A percentile compares a stretch with the other conserved stretches of the same genome.
Evolutionary conservation across 2,888 invertebrate genomes (phyloP).

Genomic region (Caradrina clavipalpis): DNA sequence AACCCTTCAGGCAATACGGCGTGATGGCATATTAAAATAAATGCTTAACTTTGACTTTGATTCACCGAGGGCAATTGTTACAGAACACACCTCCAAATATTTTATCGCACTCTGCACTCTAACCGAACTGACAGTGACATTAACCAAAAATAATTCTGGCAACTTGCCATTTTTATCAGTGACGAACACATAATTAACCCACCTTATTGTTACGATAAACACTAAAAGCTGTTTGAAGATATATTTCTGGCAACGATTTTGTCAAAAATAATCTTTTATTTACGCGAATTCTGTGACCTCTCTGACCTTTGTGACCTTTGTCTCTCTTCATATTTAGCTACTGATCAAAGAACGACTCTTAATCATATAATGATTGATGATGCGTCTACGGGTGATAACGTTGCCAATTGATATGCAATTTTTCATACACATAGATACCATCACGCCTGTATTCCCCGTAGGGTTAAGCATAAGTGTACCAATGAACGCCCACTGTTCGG

Average conservation of each 20-base stretch:
- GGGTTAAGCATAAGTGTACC: no score
- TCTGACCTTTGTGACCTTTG: neutral
- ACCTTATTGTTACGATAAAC: conserved; percentile 25
- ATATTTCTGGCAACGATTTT: conserved; percentile 15
- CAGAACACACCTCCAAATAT: no score
- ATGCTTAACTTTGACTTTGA: no score
- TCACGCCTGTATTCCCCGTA: no score
- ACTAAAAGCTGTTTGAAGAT: neutral
- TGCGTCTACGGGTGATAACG: conserved; percentile 5
- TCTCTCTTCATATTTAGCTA: conserved; percentile 21
- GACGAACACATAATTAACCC: conserved; percentile 1
- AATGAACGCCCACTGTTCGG: no score
- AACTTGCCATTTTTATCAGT: conserved; percentile 20
- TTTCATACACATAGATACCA: no score
- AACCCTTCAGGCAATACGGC: no score
- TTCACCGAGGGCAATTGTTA: no score
- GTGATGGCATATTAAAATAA: no score
- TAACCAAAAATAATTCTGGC: conserved; percentile 46
- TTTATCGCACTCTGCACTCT: conserved; percentile 13
- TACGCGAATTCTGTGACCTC: conserved; percentile 5
- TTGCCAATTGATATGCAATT: neutral
- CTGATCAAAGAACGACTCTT: conserved; percentile 1
- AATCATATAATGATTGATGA: conserved; percentile 16
- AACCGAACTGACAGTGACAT: conserved; percentile 8
- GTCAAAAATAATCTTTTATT: conserved; percentile 27